Conservation (phyloP, 2,113 vertebrate species). For the Trogon surrucura region DNA sequence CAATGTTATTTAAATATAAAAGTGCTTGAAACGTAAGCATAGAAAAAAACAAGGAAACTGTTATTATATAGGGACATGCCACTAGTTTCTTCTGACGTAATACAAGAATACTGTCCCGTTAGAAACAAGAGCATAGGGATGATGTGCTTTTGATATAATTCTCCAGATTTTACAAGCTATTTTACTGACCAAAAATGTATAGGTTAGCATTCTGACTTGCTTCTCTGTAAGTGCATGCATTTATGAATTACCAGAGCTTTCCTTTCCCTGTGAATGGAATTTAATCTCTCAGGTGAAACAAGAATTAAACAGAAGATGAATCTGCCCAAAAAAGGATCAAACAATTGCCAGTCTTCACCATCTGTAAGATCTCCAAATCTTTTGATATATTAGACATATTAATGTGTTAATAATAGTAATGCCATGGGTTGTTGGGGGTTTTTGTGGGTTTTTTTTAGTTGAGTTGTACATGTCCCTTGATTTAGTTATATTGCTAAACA, state of each 20-base stretch:
- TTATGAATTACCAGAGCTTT: neutral
- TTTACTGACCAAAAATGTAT: neutral
- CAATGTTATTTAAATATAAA: neutral
- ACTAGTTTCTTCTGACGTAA: neutral
- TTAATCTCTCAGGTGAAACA: neutral
- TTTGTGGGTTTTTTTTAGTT: neutral
- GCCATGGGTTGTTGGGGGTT: neutral
- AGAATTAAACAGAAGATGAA: neutral
- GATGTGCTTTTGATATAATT: neutral
- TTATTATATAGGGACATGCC: neutral
- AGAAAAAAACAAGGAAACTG: neutral
- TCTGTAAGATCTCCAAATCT: neutral
- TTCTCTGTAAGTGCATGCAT: neutral
- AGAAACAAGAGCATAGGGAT: neutral
- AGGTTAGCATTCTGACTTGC: neutral
- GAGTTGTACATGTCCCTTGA: neutral
- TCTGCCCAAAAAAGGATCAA: neutral
- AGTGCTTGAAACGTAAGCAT: neutral
- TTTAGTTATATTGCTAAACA: neutral
- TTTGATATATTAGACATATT: neutral
- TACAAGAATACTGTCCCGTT: neutral
- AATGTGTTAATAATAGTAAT: neutral
- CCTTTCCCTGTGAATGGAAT: neutral
- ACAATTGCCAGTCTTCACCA: neutral
- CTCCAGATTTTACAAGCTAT: neutral